Evolutionary conservation across 2,113 vertebrate species (phyloP).

Genomic region (Mellivora capensis): DNA sequence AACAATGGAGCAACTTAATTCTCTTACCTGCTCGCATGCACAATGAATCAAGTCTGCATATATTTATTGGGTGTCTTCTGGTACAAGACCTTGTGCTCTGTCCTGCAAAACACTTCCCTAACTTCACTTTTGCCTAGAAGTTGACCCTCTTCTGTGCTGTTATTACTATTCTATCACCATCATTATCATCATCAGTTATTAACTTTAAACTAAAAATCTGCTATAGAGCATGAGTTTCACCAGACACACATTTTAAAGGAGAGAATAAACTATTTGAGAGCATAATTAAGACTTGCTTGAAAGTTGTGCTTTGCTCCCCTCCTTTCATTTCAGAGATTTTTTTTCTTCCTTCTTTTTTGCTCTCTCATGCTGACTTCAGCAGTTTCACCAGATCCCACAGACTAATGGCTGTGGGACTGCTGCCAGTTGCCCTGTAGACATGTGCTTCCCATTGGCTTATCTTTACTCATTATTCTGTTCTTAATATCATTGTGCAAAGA

Average conservation of each 20-base stretch:
- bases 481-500: conserved; percentile 70
- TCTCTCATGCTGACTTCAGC: conserved; percentile 48
- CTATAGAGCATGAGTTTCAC: neutral
- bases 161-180: neutral
- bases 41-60: neutral
- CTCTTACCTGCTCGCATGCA: neutral
- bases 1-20: neutral
- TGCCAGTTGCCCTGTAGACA: conserved; percentile 64
- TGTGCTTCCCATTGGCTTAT: conserved; percentile 65
- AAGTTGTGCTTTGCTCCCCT: neutral
- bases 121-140: neutral
- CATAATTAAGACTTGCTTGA: neutral
- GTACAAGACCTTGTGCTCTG: neutral
- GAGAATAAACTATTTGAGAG: neutral
- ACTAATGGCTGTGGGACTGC: conserved; percentile 40
- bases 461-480: conserved; percentile 63
- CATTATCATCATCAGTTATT: neutral
- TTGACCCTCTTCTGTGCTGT: neutral
- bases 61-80: neutral
- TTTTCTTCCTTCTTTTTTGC: conserved; percentile 20
- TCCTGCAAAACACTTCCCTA: neutral
- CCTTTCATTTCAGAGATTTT: neutral
- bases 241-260: neutral
- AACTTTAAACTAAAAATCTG: neutral
- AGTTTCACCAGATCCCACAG: conserved; percentile 35